A percentile compares a stretch with the other conserved stretches of the same genome.
phyloP scores from a whole-genome alignment of 2,113 vertebrate genomes.

The Actinemys pallida region DNA sequence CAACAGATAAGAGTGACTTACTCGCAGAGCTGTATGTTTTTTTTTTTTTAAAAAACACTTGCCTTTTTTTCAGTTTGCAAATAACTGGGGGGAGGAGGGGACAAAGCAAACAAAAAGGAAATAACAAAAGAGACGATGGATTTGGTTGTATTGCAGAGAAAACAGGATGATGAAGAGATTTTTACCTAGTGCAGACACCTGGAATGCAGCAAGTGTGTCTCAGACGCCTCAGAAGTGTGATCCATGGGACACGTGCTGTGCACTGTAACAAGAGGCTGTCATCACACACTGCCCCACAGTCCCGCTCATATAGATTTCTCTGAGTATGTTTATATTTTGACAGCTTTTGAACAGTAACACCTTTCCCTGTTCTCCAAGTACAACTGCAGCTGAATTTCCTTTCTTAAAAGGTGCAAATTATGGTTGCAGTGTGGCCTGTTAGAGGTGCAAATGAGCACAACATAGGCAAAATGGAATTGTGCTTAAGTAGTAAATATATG shows the following conservation, averaged over 20 bases:
- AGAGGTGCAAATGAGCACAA: conserved; percentile 77
- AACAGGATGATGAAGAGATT: conserved; percentile 61
- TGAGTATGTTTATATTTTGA: conserved; percentile 73
- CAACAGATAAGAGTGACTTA: conserved; percentile 45
- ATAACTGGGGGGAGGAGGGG: background rate
- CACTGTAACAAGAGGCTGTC: conserved; percentile 58
- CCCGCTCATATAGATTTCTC: conserved; percentile 51
- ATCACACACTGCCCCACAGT: conserved; percentile 46
- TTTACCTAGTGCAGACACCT: conserved; percentile 51
- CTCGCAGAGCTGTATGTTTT: conserved; percentile 1
- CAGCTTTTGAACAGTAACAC: conserved; percentile 73
- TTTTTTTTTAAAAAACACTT: conserved; percentile 47
- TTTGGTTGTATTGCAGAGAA: conserved; percentile 57
- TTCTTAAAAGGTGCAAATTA: conserved; percentile 75
- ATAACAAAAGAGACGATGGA: conserved; percentile 40
- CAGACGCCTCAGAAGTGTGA: conserved; percentile 61
- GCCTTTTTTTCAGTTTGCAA: conserved; percentile 47
- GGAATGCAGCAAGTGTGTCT: conserved; percentile 47
- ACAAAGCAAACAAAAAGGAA: conserved; percentile 51
- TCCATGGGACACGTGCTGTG: conserved; percentile 48
- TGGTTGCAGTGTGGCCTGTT: conserved; percentile 53
- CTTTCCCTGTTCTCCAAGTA: conserved; percentile 54
- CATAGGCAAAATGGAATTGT: conserved; percentile 42
- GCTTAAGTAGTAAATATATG: conserved; percentile 33
- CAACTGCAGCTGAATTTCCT: conserved; percentile 65